Base-by-base conservation (phyloP, 37 sponge, comb jelly and placozoan genomes). In the Theonella swinhoei region DNA sequence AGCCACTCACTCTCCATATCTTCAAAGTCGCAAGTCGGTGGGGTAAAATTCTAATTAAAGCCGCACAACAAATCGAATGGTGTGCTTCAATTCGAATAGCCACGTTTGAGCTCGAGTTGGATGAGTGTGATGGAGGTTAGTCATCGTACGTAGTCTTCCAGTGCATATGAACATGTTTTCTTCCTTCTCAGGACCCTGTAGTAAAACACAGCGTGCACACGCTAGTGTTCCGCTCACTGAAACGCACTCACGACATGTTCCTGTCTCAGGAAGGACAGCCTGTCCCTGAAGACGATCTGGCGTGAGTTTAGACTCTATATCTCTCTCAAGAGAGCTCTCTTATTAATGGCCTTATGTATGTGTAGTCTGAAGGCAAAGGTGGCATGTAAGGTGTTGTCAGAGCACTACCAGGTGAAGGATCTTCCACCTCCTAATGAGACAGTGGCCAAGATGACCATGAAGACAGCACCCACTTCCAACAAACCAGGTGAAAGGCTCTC, bases 161-260 rank as follows among this genome's bases (percentile, higher is more conserved):
- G 11, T 20, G 17, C 60, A 58, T 19, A 58, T 58, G 60, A 20
- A 58, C 60, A 58, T 58, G 60, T 11, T 58, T 11, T 11, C 17
- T 19, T n/a, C n/a, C 24, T 33, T 28, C 31, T 4, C 76, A 75
- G 22, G 36, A 81, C 36, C 84, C 84, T 1, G 92, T 96, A 17
- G 81, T 87, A 67, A 93, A 85, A 78, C 97, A 96, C 81, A 91
- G 92, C 54, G 93, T 96, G 20, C 97, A 98, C 87, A 98, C 99
- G 26, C 83, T 98, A 4, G 91, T 98, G 47, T 98, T 98, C 78
- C 93, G 99, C 7, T 98, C 99, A 24, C 88, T 98, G 58, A 98
- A 98, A 78, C 78, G 99, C 68, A 92, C 97, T 0, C 99, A 98
- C 82, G 99, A 98, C 68, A 94, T 98, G 93, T 98, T 98, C 85